Evolutionary conservation across 2,113 vertebrate genomes (phyloP).

Genomic region (Uria aalge): DNA sequence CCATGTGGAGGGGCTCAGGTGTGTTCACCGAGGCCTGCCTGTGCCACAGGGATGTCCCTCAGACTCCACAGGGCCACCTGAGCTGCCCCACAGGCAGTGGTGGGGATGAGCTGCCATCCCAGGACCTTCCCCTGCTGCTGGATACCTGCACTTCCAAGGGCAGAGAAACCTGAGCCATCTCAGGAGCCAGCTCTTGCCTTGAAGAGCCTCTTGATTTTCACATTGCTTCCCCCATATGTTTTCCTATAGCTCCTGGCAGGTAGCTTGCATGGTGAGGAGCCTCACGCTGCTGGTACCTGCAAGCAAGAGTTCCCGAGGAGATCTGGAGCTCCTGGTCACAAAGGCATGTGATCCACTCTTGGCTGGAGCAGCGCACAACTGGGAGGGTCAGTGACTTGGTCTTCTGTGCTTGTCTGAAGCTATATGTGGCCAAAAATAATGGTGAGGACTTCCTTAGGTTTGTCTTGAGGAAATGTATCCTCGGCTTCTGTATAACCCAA

Average conservation of each 20-base stretch:
- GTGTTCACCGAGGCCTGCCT: rapidly evolving
- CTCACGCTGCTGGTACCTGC: background rate
- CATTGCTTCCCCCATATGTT: rapidly evolving
- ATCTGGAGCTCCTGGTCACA: background rate
- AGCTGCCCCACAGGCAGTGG: background rate
- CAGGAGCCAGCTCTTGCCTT: background rate
- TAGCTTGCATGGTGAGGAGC: rapidly evolving
- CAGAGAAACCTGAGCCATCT: background rate
- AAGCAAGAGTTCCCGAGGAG: background rate
- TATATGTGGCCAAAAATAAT: background rate
- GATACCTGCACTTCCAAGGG: background rate
- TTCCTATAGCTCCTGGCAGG: rapidly evolving
- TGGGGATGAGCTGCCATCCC: background rate
- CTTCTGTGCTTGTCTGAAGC: rapidly evolving
- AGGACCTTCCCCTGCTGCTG: background rate
- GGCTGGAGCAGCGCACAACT: background rate
- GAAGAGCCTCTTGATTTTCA: background rate
- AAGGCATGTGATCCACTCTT: background rate
- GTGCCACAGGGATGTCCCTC: background rate
- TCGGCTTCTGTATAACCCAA: background rate
- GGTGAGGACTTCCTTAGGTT: background rate
- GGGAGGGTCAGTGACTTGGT: too few species aligned
- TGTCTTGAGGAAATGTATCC: background rate
- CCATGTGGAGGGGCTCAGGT: background rate
- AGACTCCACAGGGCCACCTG: rapidly evolving